Evolutionary conservation across 92 coral and sea anemone species (phyloP).

Genomic region (Umimayanthus kanabou): DNA sequence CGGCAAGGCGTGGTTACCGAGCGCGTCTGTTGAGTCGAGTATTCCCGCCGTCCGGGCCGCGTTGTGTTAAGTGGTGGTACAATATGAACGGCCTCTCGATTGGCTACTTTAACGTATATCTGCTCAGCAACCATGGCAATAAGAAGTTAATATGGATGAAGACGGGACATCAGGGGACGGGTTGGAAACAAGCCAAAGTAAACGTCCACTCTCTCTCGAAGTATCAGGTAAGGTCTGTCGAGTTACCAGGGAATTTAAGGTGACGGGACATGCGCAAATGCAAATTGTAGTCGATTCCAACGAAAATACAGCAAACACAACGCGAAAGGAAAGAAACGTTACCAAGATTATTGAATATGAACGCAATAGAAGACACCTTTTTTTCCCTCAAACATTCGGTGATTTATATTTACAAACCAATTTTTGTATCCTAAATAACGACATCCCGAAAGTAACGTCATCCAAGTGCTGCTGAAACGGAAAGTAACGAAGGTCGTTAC

Average conservation of each 20-base stretch:
- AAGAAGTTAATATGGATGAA: constrained; percentile 73
- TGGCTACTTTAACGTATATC: constrained; percentile 69
- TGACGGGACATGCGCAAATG: no score
- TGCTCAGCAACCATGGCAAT: constrained; percentile 57
- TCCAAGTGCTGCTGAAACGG: no score
- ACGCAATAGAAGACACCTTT: no score
- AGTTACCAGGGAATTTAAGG: neutral
- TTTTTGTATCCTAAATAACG: no score
- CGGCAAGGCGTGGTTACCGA: constrained; percentile 79
- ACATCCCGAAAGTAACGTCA: no score
- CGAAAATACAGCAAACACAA: no score
- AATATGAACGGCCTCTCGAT: constrained; percentile 80
- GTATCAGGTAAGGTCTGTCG: constrained; percentile 58
- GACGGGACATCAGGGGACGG: constrained; percentile 80
- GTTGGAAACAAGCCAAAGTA: constrained; percentile 70
- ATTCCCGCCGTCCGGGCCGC: constrained; percentile 52
- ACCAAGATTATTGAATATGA: no score
- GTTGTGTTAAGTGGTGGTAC: constrained; percentile 85
- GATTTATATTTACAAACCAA: no score
- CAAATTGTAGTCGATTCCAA: no score
- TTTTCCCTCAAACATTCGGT: no score
- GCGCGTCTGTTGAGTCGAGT: constrained; percentile 72
- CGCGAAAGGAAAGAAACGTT: no score
- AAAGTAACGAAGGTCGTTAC: no score
- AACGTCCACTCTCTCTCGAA: constrained; percentile 59